Percentiles rank a stretch among this genome's conserved stretches.
phyloP scores from a whole-genome alignment of 2,797 vertebrate species.

The Pteronotus mesoamericanus region DNA sequence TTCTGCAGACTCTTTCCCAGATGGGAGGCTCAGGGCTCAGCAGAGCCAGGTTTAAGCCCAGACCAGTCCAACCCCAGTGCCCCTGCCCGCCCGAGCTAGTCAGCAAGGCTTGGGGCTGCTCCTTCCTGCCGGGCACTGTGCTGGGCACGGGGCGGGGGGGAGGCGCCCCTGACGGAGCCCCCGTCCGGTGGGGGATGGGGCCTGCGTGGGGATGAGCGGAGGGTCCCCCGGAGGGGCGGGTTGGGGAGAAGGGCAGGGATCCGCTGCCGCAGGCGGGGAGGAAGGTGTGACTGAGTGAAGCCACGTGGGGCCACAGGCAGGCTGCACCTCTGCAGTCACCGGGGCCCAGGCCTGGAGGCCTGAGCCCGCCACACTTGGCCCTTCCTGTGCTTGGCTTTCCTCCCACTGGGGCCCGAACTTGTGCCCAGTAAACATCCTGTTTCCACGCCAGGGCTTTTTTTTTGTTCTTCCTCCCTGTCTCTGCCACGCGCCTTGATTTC shows the following conservation, averaged over 20 bases:
- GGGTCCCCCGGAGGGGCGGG: not conserved
- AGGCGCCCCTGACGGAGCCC: not conserved
- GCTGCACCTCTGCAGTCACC: not conserved
- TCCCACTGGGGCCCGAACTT: not conserved
- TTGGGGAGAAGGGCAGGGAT: not conserved
- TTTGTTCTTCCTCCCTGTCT: not conserved
- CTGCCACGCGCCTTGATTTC: not conserved
- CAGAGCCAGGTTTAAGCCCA: not conserved
- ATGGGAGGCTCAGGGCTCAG: not conserved
- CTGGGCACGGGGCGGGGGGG: accelerated
- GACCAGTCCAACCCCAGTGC: not conserved
- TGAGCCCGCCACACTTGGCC: not conserved
- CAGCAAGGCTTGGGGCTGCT: not conserved
- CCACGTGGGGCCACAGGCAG: accelerated
- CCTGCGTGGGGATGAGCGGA: accelerated
- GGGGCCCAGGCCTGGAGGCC: not conserved
- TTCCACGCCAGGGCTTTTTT: not conserved
- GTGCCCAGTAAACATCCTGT: not conserved
- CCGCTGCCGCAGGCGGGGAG: not conserved
- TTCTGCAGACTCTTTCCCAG: not conserved
- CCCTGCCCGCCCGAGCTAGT: not conserved
- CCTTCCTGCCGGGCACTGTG: not conserved
- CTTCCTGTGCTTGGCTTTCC: not conserved
- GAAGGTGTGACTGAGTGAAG: not conserved
- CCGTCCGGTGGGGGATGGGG: not conserved